Base-by-base conservation (phyloP, 2,113 vertebrate genomes). In the Nesogale talazaci region DNA sequence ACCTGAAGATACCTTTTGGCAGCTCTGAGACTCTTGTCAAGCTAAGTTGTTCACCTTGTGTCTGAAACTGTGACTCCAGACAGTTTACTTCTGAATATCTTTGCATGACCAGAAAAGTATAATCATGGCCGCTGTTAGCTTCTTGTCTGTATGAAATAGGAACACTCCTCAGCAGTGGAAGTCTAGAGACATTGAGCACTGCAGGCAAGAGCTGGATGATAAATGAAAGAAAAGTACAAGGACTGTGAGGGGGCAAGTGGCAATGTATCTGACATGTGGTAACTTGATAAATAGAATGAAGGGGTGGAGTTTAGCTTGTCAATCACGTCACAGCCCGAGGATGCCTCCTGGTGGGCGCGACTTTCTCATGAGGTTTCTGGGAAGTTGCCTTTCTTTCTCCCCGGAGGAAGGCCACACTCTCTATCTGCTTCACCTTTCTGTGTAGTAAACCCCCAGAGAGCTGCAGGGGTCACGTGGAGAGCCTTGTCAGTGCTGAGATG, bases 1-100 rank as follows among this genome's bases (percentile, higher is more conserved):
- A 87, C 77, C 52, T 40, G 76, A 83, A 89, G 92, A n/a, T 57
- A 84, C 72, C 94, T 94, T 89, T 93, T 74, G 89, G 89, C 91
- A 84, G 77, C 42, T 90, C 77, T 31, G 76, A 63, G 77, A 63
- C 25, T 56, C 65, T 90, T 7, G 12, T 87, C 27, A 19, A 57
- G 17, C 56, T 36, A 31, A 36, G 77, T n/a, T 36, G 83, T 61
- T 96, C 86, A 78, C 86, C 83, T 95, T n/a, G 74, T 34, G 25
- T 93, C 61, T 93, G 17, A 56, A 57, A 52, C 6, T 2, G 52
- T 12, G 29, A 27, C 74, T 92, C 23, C 17, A 77, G 88, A 65
- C 31, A 14, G 14, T 76, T 46, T 12, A 1, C 27, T 59, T 70
- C 29, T 11, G 34, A 65, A 31, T 1, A 12, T 19, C 57, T 90